Conservation (phyloP, 2,113 vertebrate genomes). For the Herpailurus yagouaroundi region DNA sequence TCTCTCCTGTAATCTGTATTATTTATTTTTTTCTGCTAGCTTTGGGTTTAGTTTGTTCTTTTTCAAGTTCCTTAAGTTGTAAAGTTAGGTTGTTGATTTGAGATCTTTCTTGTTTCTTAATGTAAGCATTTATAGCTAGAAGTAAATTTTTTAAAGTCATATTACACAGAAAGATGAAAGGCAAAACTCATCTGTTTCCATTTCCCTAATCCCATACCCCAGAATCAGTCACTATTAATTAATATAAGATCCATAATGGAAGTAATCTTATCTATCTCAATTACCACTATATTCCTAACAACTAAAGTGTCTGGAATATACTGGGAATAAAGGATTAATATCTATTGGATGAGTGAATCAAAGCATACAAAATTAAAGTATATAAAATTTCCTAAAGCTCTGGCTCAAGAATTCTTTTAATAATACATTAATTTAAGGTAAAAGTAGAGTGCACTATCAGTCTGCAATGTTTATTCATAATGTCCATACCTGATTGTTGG, state of each 20-base stretch:
- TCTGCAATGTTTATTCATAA: constrained; percentile 23
- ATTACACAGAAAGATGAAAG: constrained; percentile 11
- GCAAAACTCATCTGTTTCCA: not conserved
- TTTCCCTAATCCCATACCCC: not conserved
- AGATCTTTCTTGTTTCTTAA: not conserved
- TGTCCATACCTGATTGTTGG: constrained; percentile 92
- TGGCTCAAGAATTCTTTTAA: constrained; percentile 46
- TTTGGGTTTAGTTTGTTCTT: not conserved
- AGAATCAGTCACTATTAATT: not conserved
- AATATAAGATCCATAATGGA: not conserved
- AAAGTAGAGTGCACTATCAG: not conserved
- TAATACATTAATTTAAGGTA: constrained; percentile 27
- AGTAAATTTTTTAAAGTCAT: not conserved
- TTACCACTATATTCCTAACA: not conserved
- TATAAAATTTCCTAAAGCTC: not conserved
- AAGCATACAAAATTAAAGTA: constrained; percentile 14
- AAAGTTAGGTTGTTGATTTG: not conserved
- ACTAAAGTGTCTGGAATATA: not conserved
- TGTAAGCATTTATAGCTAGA: not conserved
- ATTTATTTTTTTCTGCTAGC: not conserved
- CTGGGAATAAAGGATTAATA: not conserved
- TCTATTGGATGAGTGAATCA: not conserved
- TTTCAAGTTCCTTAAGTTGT: not conserved
- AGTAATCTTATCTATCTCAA: not conserved
- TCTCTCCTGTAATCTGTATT: not conserved